Evolutionary conservation across 2,888 invertebrate species (phyloP).

Genomic region (Rugalucina vietnamica): DNA sequence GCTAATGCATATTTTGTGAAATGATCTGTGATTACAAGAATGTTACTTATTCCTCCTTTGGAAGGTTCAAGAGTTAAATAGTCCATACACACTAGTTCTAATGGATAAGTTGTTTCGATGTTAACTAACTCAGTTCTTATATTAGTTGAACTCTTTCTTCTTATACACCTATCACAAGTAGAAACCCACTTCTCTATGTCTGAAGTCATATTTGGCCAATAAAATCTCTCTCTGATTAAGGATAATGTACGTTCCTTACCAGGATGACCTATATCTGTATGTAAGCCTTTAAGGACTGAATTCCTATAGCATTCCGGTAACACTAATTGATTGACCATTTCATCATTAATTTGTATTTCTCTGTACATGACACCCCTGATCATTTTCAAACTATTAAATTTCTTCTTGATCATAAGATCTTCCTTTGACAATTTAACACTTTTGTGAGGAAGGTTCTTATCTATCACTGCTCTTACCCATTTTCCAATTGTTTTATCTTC

Average conservation of each 20-base stretch:
- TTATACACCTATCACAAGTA: slow-evolving; percentile 26
- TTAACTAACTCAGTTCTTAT: slow-evolving; percentile 27
- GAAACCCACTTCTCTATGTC: slow-evolving; percentile 17
- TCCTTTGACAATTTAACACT: neutral
- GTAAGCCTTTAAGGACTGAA: slow-evolving; percentile 6
- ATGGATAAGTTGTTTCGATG: slow-evolving; percentile 27
- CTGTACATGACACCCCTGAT: slow-evolving; percentile 27
- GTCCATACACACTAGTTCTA: slow-evolving; percentile 44
- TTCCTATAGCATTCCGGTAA: slow-evolving; percentile 12
- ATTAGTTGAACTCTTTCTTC: slow-evolving; percentile 14
- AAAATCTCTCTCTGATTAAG: slow-evolving; percentile 19
- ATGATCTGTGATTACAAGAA: slow-evolving; percentile 43
- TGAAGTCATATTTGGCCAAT: slow-evolving; percentile 21
- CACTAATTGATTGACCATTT: slow-evolving; percentile 18
- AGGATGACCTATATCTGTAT: slow-evolving; percentile 46
- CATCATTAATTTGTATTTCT: neutral
- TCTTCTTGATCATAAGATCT: neutral
- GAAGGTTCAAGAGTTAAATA: slow-evolving; percentile 34
- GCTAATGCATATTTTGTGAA: slow-evolving; percentile 46
- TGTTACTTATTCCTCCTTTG: slow-evolving; percentile 15
- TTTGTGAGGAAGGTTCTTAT: neutral
- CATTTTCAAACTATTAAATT: slow-evolving; percentile 15
- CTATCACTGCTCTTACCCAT: neutral
- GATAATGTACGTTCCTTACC: slow-evolving; percentile 37
- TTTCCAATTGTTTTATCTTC: neutral